Conservation (phyloP, 2,113 vertebrate species). For the Dicentrarchus labrax region DNA sequence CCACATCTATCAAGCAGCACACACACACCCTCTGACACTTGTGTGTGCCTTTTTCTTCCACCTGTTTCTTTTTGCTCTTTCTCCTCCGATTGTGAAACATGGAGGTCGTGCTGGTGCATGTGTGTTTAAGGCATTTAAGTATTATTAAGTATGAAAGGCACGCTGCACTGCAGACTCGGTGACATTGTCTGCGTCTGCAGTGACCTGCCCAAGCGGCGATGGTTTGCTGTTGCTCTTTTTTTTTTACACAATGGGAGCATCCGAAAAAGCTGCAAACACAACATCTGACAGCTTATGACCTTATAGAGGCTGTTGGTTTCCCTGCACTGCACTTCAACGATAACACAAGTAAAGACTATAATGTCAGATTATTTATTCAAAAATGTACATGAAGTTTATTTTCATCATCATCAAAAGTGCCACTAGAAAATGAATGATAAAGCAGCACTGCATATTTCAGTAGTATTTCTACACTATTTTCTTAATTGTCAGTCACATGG, state of each 20-base stretch:
- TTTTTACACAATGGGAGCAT: too few species aligned
- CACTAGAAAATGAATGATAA: too few species aligned
- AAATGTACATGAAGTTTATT: too few species aligned
- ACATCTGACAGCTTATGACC: not conserved
- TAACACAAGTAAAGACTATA: too few species aligned
- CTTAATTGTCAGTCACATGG: not conserved
- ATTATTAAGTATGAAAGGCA: too few species aligned
- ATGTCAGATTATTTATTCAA: too few species aligned
- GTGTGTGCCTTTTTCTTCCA: not conserved
- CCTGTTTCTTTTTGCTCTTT: not conserved
- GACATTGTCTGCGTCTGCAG: conserved; percentile 8
- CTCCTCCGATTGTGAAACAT: not conserved
- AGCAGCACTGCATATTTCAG: too few species aligned
- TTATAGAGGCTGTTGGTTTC: not conserved
- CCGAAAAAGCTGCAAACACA: not conserved
- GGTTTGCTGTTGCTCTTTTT: too few species aligned
- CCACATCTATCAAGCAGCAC: not conserved
- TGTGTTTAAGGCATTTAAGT: not conserved
- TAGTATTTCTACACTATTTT: not conserved
- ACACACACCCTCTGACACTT: not conserved
- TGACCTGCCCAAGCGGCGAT: not conserved
- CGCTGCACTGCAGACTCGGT: not conserved
- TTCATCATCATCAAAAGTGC: too few species aligned
- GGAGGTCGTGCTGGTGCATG: not conserved
- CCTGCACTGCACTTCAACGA: too few species aligned